phyloP scores from a whole-genome alignment of 2,113 vertebrate species.

The Chinchilla lanigera region DNA sequence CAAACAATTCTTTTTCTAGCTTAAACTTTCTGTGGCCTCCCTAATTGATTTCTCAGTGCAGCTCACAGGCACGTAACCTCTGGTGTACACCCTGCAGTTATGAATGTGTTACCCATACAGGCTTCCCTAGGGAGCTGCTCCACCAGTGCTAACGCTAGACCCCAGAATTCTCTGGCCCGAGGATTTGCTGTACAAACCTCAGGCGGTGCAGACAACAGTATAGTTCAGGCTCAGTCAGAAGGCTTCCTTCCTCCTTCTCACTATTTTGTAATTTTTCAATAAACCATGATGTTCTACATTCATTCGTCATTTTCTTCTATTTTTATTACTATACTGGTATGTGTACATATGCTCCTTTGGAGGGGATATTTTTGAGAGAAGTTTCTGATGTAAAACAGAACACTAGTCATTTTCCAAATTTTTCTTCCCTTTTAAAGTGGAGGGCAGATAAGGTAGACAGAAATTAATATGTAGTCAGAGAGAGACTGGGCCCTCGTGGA shows the following conservation, averaged over 20 bases:
- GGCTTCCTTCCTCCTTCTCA: background rate
- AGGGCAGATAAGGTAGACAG: background rate
- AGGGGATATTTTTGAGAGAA: background rate
- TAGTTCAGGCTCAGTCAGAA: background rate
- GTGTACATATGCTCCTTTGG: background rate
- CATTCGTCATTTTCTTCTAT: background rate
- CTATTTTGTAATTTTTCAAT: slow-evolving; percentile 26
- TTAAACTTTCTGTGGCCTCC: slow-evolving; percentile 60
- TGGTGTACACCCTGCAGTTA: slow-evolving; percentile 53
- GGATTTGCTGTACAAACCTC: background rate
- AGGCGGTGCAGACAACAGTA: background rate
- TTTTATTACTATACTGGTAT: background rate
- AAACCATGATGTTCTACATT: background rate
- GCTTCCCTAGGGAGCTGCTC: slow-evolving; percentile 14
- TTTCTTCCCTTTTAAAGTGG: background rate
- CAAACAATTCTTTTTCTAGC: slow-evolving; percentile 46
- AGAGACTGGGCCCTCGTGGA: background rate
- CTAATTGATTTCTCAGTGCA: slow-evolving; percentile 75
- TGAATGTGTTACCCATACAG: slow-evolving; percentile 35
- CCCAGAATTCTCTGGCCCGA: background rate
- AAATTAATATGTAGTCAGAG: background rate
- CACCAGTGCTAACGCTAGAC: background rate
- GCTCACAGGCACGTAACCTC: slow-evolving; percentile 59
- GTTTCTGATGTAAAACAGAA: slow-evolving; percentile 18
- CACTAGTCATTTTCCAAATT: background rate